phyloP scores from a whole-genome alignment of 2,113 vertebrate genomes.

The Platysternon megacephalum region DNA sequence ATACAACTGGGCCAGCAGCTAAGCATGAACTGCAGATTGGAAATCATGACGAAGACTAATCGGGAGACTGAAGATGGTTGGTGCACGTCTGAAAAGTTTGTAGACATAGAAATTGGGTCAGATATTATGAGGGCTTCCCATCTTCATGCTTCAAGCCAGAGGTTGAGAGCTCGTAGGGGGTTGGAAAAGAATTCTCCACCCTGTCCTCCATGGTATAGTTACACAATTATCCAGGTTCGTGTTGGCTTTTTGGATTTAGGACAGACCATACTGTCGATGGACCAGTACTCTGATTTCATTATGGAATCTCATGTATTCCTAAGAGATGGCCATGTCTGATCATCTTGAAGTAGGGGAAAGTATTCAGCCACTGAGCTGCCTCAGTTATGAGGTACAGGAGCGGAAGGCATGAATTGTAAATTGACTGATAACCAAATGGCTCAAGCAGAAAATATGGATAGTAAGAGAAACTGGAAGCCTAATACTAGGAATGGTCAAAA shows the following conservation, averaged over 20 bases:
- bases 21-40: background rate
- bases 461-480: background rate
- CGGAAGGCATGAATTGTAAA: background rate
- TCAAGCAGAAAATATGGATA: background rate
- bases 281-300: background rate
- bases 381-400: background rate
- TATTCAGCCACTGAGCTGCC: background rate
- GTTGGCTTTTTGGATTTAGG: background rate
- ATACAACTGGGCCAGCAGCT: background rate
- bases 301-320: background rate
- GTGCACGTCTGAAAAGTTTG: background rate
- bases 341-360: background rate
- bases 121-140: background rate
- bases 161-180: background rate
- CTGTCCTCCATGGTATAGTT: background rate
- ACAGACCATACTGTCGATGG: background rate
- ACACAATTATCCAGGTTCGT: background rate
- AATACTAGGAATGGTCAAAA: background rate
- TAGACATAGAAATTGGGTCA: background rate
- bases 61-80: background rate
- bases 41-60: background rate
- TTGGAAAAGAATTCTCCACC: background rate
- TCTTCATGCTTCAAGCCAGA: background rate
- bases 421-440: background rate
- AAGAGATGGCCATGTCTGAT: background rate